Percentiles rank a stretch among this genome's conserved stretches.
Conservation (phyloP, 2,888 invertebrate genomes). For the Hyppa rectilinea region DNA sequence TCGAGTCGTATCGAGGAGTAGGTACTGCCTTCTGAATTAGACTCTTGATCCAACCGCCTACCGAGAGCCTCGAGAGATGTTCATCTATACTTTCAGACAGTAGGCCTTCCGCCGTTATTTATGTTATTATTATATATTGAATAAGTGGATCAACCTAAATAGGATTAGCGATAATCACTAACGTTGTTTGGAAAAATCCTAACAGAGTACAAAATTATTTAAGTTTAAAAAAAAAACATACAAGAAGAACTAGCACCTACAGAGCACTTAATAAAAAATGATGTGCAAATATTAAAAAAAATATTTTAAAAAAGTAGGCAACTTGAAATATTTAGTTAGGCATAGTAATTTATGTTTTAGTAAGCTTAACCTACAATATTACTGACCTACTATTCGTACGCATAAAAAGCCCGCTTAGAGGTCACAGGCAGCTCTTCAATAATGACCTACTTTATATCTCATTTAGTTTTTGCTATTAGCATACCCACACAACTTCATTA, state of each 20-base stretch:
- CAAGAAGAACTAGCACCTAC: too few species aligned
- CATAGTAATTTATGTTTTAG: not conserved
- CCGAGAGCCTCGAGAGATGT: too few species aligned
- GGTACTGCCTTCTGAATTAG: too few species aligned
- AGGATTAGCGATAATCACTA: not conserved
- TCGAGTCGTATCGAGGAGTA: too few species aligned
- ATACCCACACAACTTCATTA: conserved; percentile 26
- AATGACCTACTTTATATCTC: conserved; percentile 42
- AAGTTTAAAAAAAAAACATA: too few species aligned
- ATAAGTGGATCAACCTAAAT: not conserved
- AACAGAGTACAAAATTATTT: too few species aligned
- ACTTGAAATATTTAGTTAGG: not conserved
- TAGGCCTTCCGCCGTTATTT: too few species aligned
- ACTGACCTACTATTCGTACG: conserved; percentile 9
- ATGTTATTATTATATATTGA: not conserved
- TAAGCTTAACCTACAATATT: not conserved
- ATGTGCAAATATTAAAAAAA: not conserved
- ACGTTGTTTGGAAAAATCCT: too few species aligned
- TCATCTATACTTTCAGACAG: too few species aligned
- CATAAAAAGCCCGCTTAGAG: conserved; percentile 13
- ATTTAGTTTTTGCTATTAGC: conserved; percentile 34
- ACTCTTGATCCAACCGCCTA: too few species aligned
- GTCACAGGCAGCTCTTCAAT: conserved; percentile 5
- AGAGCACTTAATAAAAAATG: not conserved
- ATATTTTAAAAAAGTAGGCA: not conserved